These are phyloP conservation scores for Peromyscus eremicus DNA, from an alignment of 2,797 vertebrate species.

Conservation along the genomic window DNA sequence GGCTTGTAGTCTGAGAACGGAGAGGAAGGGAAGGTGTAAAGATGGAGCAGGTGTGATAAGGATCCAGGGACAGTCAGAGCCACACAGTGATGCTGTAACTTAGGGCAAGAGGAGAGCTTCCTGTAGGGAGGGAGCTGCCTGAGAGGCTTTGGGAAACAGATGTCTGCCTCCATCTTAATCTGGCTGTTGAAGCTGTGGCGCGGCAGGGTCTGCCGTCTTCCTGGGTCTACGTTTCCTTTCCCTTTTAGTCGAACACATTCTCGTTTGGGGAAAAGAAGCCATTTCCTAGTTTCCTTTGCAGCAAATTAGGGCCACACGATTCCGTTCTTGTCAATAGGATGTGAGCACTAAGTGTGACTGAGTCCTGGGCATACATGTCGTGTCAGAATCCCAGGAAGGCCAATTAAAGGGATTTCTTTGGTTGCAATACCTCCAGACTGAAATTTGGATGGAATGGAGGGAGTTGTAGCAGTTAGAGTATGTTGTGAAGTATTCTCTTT, in stretches of 20 bases:
- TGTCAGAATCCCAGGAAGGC: not conserved
- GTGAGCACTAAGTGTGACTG: not conserved
- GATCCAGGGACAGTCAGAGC: not conserved
- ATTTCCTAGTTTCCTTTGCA: constrained; percentile 5
- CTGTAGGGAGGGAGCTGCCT: not conserved
- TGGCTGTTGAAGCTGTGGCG: not conserved
- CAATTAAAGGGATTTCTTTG: not conserved
- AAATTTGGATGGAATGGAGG: not conserved
- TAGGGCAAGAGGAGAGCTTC: rapidly evolving
- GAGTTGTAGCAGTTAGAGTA: not conserved
- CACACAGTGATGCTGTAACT: not conserved
- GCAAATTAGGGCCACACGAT: not conserved
- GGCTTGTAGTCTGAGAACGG: not conserved
- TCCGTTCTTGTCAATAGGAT: not conserved
- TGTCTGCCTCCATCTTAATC: not conserved
- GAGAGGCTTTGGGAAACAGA: not conserved
- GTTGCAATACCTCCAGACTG: not conserved
- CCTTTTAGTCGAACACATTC: not conserved
- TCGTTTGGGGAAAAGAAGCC: not conserved
- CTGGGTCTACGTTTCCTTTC: not conserved
- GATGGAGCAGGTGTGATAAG: not conserved
- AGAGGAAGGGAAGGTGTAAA: not conserved
- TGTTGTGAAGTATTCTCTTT: not conserved
- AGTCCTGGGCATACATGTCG: not conserved
- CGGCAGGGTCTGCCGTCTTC: not conserved